Evolutionary conservation across 2,113 vertebrate genomes (phyloP).

Genomic region (Mesocricetus auratus): DNA sequence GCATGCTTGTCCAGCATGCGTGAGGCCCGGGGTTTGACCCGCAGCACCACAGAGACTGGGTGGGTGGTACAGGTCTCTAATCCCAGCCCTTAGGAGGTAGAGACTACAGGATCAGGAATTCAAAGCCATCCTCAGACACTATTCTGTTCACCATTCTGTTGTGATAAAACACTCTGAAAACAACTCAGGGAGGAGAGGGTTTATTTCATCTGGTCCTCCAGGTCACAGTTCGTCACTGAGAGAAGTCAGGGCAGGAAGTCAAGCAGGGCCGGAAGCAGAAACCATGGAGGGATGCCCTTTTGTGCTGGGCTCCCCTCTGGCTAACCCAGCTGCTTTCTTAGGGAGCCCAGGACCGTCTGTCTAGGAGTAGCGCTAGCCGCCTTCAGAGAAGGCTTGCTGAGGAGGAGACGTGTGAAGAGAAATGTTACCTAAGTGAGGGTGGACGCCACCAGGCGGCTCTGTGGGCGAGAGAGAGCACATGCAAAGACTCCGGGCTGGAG

Average conservation of each 20-base stretch:
- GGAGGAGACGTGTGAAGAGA: background rate
- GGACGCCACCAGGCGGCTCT: background rate
- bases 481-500: background rate
- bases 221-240: background rate
- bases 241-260: background rate
- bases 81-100: background rate
- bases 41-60: background rate
- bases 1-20: too few species aligned
- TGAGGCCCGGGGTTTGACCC: background rate
- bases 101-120: background rate
- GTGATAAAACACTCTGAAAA: background rate
- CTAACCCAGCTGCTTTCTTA: background rate
- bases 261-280: too few species aligned
- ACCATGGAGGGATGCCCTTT: background rate
- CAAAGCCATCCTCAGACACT: background rate
- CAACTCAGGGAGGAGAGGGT: background rate
- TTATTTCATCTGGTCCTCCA: background rate
- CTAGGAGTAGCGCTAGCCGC: background rate
- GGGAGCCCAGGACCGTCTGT: background rate
- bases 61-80: background rate
- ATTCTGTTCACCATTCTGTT: background rate
- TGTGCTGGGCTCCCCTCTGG: background rate
- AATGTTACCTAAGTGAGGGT: background rate
- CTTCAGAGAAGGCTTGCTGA: background rate
- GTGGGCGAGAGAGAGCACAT: background rate